Base-by-base conservation (phyloP, 2,113 vertebrate genomes). In the Semicossyphus pulcher region DNA sequence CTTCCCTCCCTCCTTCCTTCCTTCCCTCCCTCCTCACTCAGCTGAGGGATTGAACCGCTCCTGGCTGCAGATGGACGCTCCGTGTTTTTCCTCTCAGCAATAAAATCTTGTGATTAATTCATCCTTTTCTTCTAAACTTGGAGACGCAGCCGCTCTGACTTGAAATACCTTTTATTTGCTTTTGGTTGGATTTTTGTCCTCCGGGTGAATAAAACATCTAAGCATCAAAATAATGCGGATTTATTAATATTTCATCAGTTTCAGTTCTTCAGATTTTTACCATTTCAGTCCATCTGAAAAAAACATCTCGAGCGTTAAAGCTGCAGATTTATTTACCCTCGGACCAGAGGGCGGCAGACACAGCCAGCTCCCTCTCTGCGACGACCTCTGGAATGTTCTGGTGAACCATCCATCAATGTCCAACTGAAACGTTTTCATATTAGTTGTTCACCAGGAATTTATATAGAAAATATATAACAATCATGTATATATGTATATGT, bases 161-260 rank as follows among this genome's bases (percentile, higher is more conserved):
- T 69, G 69, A 52, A 86, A 84, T 80, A 78, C 74, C 62, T 86
- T 86, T 89, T 74, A 80, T 87, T 86, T 84, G 75, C 88, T 89
- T 86, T 86, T 84, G 78, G 83, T 76, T 76, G 74, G 72, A 82
- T 61, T 85, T 86, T 61, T 82, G 66, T 80, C 74, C 34, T 16
- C 28, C 10, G 58, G 67, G 82, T 88, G 60, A 86, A 86, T 89
- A 80, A 89, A 86, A 75, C 76, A 87, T 86, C 57, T 6, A 20
- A 60, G 60, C 88, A 75, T 86, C 78, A 76, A 78, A 86, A 89
- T 89, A 85, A 86, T 84, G 71, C 78, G 39, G 48, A 12, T 8
- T 7, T 65, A 86, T 85, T 42, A 80, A 86, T 88, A 80, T 78
- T 89, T 84, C 70, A 86, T 36, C 42, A 34, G 20, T 47, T 71